phyloP scores from a whole-genome alignment of 2,888 invertebrate genomes.

The Eilema sororculum region DNA sequence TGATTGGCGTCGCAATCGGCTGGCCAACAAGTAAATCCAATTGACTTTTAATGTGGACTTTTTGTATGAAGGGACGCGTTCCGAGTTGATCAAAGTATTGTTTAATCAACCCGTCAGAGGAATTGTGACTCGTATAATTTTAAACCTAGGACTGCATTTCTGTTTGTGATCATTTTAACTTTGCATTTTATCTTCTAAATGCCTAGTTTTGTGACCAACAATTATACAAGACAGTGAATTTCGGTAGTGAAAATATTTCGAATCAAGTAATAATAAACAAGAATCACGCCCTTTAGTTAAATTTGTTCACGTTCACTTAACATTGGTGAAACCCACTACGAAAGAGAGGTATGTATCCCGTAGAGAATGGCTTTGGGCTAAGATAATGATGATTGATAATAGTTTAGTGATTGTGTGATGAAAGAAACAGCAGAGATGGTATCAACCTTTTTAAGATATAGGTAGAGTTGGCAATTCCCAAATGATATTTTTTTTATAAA shows the following conservation, averaged over 20 bases:
- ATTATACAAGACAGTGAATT: not conserved
- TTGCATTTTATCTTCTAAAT: not conserved
- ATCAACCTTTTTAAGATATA: not conserved
- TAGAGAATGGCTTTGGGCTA: not conserved
- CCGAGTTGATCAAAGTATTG: conserved; percentile 70
- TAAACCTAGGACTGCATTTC: conserved; percentile 1
- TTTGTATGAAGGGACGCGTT: conserved; percentile 66
- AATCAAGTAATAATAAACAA: not conserved
- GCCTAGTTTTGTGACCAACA: not conserved
- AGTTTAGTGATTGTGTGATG: too few species aligned
- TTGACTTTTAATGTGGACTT: conserved; percentile 77
- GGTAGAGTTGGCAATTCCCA: too few species aligned
- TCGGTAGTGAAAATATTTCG: not conserved
- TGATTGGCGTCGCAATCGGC: conserved; percentile 58
- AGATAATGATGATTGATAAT: too few species aligned
- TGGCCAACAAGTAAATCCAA: conserved; percentile 75
- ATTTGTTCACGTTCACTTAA: not conserved
- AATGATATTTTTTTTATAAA: too few species aligned
- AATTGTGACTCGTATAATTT: conserved; percentile 37
- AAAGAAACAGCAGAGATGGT: not conserved
- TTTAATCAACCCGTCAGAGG: conserved; percentile 64
- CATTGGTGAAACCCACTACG: not conserved
- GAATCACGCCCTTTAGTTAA: not conserved
- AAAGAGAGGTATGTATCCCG: not conserved
- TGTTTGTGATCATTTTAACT: not conserved